Evolutionary conservation across 2,113 vertebrate genomes (phyloP), one percentile per base, ranked within the genome.

Genomic region (Saguinus imperator): DNA sequence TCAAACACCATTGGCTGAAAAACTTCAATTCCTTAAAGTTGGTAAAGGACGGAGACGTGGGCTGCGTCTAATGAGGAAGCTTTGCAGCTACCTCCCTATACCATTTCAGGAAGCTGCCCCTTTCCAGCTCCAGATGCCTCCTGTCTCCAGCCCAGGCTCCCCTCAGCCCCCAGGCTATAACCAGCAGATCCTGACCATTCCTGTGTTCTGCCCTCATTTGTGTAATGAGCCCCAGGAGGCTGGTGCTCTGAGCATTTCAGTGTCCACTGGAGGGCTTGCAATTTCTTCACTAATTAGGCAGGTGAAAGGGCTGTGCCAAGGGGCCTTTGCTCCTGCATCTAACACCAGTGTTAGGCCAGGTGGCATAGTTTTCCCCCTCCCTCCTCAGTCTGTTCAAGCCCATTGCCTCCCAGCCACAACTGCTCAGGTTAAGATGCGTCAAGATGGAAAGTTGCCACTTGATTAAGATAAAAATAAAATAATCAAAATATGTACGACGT

Each of bases 181-280:
- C 97, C 96, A 98, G 97, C 93, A 95, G 68, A 93, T 97, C 89
- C 97, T 82, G 93, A 77, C 87, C 75, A 55, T 96, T 85, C 91
- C 92, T 91, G 25, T 88, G 82, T 87, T 96, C 92, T 81, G 84
- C 89, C 50, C 97, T 94, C 27, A 20, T 98, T 96, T 98, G 70
- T 96, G 89, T 97, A 97, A 97, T 75, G 94, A 98, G 95, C 91
- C 96, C 98, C 97, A 83, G 94, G 95, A 96, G 95, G 81, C 66
- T 52, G 1, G 94, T 1, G 17, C 95, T 37, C 91, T 68, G 79
- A 96, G 93, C 66, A 13, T 90, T 64, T 91, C 76, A 45, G 92
- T 80, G 92, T 27, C 87, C 95, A 21, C 81, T 91, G 92, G 87
- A 95, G 58, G 95, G 94, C 94, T 73, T 94, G 93, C 92, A 89